Conservation (phyloP, 2,113 vertebrate genomes). For the Collichthys lucidus region DNA sequence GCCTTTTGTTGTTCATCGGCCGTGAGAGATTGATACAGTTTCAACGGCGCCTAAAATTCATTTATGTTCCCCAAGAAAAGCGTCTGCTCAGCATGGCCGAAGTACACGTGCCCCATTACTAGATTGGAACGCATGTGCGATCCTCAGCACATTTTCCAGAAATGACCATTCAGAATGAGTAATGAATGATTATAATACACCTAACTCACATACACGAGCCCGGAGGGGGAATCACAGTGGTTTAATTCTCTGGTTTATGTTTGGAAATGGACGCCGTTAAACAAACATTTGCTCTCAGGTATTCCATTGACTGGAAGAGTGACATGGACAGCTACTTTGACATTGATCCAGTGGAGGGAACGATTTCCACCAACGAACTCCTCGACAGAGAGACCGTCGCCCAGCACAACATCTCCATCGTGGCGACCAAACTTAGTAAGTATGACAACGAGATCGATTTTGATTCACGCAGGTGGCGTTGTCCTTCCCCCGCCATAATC, state of each 20-base stretch:
- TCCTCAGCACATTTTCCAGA: conserved; percentile 75
- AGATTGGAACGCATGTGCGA: conserved; percentile 65
- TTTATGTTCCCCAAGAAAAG: conserved; percentile 63
- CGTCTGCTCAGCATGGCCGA: conserved; percentile 67
- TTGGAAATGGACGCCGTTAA: conserved; percentile 57
- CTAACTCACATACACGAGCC: conserved; percentile 65
- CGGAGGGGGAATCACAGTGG: conserved; percentile 31
- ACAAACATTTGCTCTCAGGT: conserved; percentile 83
- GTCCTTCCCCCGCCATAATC: conserved; percentile 62
- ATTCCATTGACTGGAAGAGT: conserved; percentile 96
- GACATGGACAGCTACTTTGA: conserved; percentile 95
- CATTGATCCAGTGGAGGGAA: conserved; percentile 94
- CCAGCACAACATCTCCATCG: conserved; percentile 95
- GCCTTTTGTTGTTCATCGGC: conserved; percentile 40
- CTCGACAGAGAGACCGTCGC: conserved; percentile 93
- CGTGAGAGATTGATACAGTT: conserved; percentile 62
- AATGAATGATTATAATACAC: conserved; percentile 71
- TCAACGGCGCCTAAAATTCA: conserved; percentile 58
- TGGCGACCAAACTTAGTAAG: conserved; percentile 99
- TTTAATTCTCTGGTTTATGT: conserved; percentile 49
- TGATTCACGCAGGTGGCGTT: conserved; percentile 47
- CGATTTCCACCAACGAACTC: conserved; percentile 93
- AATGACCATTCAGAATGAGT: conserved; percentile 79
- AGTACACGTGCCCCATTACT: conserved; percentile 62
- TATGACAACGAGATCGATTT: conserved; percentile 77